phyloP scores from a whole-genome alignment of 2,113 vertebrate genomes.

The Prochilodus magdalenae region DNA sequence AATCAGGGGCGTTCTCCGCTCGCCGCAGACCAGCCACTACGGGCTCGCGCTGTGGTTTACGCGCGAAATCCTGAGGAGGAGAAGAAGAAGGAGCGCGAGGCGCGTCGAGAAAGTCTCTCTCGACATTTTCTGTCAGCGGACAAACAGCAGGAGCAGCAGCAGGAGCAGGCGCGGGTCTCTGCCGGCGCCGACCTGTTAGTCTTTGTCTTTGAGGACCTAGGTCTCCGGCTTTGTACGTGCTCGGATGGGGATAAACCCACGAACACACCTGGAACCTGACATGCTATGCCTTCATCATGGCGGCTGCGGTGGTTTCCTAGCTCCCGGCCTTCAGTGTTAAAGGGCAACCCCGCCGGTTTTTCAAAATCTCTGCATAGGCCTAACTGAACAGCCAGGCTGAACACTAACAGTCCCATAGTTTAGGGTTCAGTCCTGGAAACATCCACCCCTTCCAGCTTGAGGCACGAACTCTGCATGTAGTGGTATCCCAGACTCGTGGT shows the following conservation, averaged over 20 bases:
- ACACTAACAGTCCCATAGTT: too few relatives aligned
- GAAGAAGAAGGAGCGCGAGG: constrained; percentile 26
- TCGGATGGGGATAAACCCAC: background rate
- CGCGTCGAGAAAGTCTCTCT: background rate
- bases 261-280: background rate
- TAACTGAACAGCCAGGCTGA: too few relatives aligned
- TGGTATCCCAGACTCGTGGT: too few relatives aligned
- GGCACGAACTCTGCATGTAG: too few relatives aligned
- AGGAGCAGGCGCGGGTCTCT: too few relatives aligned
- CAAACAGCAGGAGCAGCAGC: background rate
- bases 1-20: constrained; percentile 38
- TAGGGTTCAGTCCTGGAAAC: too few relatives aligned
- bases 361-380: background rate
- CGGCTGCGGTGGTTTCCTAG: background rate
- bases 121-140: background rate
- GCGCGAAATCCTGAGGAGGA: constrained; percentile 62
- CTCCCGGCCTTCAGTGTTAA: background rate
- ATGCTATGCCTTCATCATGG: background rate
- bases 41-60: constrained; percentile 58
- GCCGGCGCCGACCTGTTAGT: background rate
- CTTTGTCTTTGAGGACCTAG: background rate
- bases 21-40: constrained; percentile 48
- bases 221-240: background rate
- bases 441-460: too few relatives aligned
- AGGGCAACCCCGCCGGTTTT: background rate